These are phyloP conservation scores for Metaphire vulgaris DNA, from an alignment of 1,140 invertebrate species.

Conservation along the genomic window DNA sequence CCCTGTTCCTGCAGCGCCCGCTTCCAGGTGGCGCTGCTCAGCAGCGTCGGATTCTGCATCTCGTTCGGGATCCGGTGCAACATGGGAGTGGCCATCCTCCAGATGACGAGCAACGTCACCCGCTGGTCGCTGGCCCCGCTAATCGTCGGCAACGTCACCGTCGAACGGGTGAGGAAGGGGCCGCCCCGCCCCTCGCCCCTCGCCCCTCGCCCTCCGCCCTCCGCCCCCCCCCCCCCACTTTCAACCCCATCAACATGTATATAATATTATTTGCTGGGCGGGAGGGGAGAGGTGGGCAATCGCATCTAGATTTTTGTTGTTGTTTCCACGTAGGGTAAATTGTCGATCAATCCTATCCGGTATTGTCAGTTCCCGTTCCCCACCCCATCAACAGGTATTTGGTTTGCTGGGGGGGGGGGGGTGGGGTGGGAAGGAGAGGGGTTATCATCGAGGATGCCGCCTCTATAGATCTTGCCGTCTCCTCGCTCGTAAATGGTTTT, in stretches of 20 bases:
- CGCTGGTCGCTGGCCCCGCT: background rate
- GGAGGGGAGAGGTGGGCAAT: too few relatives aligned
- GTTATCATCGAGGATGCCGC: too few relatives aligned
- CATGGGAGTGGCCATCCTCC: constrained; percentile 89
- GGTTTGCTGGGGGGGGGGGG: too few relatives aligned
- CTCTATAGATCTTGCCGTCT: too few relatives aligned
- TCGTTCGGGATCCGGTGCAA: constrained; percentile 59
- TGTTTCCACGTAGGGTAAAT: background rate
- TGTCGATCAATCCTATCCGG: background rate
- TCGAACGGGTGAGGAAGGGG: background rate
- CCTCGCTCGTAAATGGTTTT: too few relatives aligned
- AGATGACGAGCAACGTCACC: constrained; percentile 57
- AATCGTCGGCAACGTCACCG: background rate
- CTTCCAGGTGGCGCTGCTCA: constrained; percentile 47
- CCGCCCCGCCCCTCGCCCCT: too few relatives aligned
- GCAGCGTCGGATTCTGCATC: constrained; percentile 51
- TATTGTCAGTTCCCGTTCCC: too few relatives aligned
- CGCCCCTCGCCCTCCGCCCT: too few relatives aligned
- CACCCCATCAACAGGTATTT: too few relatives aligned
- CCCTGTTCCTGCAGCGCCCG: constrained; percentile 29
- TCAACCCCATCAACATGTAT: background rate
- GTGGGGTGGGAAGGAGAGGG: too few relatives aligned
- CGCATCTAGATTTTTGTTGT: background rate
- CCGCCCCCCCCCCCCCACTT: background rate
- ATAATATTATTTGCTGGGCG: background rate